phyloP scores from a whole-genome alignment of 2,797 vertebrate genomes.

The Huso huso region DNA sequence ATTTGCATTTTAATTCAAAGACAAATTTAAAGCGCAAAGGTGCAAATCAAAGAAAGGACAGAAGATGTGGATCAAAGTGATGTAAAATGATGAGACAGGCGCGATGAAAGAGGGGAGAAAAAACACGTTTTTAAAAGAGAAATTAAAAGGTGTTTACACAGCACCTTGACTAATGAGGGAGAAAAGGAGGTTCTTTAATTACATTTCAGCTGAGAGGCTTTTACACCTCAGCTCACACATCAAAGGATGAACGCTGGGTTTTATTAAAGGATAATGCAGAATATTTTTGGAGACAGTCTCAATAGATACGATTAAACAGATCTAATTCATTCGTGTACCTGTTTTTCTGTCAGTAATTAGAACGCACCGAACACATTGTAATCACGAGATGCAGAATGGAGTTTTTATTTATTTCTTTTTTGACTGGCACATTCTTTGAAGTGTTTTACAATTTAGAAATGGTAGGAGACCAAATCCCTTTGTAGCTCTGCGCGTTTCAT shows the following conservation, averaged over 20 bases:
- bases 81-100: constrained; percentile 51
- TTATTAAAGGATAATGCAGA: constrained; percentile 52
- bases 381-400: neutral
- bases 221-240: constrained; percentile 55
- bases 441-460: neutral
- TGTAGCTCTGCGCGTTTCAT: neutral
- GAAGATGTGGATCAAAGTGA: constrained; percentile 62
- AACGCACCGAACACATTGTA: constrained; percentile 19
- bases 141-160: constrained; percentile 75
- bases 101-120: constrained; percentile 77
- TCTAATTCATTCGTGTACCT: constrained; percentile 20
- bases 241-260: constrained; percentile 58
- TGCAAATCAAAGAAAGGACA: constrained; percentile 57
- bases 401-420: neutral
- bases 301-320: constrained; percentile 26
- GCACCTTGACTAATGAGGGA: constrained; percentile 58
- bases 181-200: constrained; percentile 56
- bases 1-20: constrained; percentile 67
- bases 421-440: constrained; percentile 10
- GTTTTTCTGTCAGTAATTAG: constrained; percentile 7
- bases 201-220: constrained; percentile 63
- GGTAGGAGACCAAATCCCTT: neutral
- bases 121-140: constrained; percentile 63
- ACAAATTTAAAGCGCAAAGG: constrained; percentile 61
- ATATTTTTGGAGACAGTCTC: constrained; percentile 43